Percentiles rank a stretch among this genome's conserved stretches.
Conservation (phyloP, 1,140 invertebrate species). For the Drosophila saltans region DNA sequence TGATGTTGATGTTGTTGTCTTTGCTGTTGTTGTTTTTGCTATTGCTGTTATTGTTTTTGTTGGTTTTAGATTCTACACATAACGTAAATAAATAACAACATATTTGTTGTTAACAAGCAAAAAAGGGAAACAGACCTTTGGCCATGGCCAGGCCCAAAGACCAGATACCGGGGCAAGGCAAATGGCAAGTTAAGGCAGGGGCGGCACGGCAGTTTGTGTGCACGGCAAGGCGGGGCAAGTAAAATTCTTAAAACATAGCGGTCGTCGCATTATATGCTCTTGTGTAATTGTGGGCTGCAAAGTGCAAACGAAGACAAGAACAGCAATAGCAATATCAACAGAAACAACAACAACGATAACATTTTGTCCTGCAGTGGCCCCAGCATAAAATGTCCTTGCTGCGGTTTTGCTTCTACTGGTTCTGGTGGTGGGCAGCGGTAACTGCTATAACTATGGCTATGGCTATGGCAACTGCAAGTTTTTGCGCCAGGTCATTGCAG, state of each 20-base stretch:
- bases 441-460: constrained; percentile 17
- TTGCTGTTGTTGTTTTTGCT: background rate
- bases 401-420: constrained; percentile 44
- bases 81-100: constrained; percentile 64
- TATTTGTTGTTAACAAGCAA: constrained; percentile 41
- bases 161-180: background rate
- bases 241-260: constrained; percentile 55
- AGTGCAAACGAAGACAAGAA: constrained; percentile 31
- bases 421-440: constrained; percentile 1
- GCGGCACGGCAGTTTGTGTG: no score
- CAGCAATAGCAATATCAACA: constrained; percentile 22
- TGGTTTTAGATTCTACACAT: constrained; percentile 5
- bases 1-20: no score
- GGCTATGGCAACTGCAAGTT: constrained; percentile 51
- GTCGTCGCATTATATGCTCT: constrained; percentile 56
- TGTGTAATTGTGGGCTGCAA: constrained; percentile 67
- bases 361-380: constrained; percentile 51
- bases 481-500: constrained; percentile 70
- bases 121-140: constrained; percentile 8
- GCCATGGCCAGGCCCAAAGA: background rate
- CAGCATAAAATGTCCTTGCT: constrained; percentile 79
- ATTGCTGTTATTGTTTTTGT: background rate
- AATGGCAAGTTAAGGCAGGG: no score
- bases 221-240: background rate
- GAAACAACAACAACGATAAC: constrained; percentile 41